These are phyloP conservation scores for Cordilura impudica DNA, from an alignment of 2,888 invertebrate species.

Conservation along the genomic window DNA sequence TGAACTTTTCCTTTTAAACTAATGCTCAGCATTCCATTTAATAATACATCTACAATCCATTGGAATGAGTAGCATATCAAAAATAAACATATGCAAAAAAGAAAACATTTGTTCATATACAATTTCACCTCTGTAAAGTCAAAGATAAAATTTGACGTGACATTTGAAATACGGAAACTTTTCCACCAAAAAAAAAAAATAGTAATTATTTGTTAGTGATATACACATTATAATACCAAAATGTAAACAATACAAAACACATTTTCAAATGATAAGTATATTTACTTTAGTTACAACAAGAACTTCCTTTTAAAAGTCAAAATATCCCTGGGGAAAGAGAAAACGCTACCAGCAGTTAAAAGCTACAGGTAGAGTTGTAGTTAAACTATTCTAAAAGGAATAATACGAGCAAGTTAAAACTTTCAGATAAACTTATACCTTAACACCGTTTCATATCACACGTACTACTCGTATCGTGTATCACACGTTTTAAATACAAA, in stretches of 20 bases:
- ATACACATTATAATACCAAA: slow-evolving; percentile 30
- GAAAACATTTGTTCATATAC: background rate
- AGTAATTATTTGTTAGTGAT: slow-evolving; percentile 60
- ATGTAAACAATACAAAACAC: slow-evolving; percentile 2
- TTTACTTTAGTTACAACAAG: slow-evolving; percentile 20
- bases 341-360: background rate
- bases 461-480: slow-evolving; percentile 2
- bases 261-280: slow-evolving; percentile 14
- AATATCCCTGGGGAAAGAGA: background rate
- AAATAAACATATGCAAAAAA: slow-evolving; percentile 41
- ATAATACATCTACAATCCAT: background rate
- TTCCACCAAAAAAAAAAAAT: slow-evolving; percentile 31
- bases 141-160: slow-evolving; percentile 51
- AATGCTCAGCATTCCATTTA: background rate
- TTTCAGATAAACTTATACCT: slow-evolving; percentile 25
- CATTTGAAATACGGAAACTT: slow-evolving; percentile 46
- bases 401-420: slow-evolving; percentile 38
- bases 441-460: background rate
- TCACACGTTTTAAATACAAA: background rate
- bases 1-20: background rate
- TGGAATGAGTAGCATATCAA: background rate
- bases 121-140: background rate
- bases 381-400: background rate
- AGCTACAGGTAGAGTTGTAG: slow-evolving; percentile 20
- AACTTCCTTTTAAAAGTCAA: background rate